Conservation (phyloP, 2,797 vertebrate genomes). For the Tokudaia tokunoshimensis region DNA sequence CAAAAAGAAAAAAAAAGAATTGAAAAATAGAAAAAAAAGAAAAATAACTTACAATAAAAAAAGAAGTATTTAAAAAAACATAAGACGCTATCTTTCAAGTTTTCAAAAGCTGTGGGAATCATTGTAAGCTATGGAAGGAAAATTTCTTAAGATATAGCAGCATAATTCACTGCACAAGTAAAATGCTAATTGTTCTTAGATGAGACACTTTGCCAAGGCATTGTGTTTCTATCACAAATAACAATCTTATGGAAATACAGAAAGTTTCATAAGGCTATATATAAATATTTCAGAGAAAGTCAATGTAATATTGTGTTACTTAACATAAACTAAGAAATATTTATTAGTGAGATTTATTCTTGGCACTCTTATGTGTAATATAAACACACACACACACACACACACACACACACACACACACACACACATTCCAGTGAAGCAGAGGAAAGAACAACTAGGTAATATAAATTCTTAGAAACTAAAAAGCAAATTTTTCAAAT, state of each 20-base stretch:
- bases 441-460: neutral
- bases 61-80: neutral
- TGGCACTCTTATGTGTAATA: neutral
- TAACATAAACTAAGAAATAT: conserved; percentile 16
- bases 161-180: conserved; percentile 2
- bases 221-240: conserved; percentile 31
- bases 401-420: neutral
- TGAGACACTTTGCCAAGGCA: neutral
- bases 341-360: neutral
- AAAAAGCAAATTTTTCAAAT: conserved; percentile 32
- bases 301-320: neutral
- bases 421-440: neutral
- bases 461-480: conserved; percentile 43
- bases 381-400: neutral
- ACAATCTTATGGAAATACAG: conserved; percentile 30
- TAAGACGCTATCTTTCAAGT: conserved; percentile 24
- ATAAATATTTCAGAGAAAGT: neutral
- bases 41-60: no score
- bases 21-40: no score
- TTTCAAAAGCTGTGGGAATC: neutral
- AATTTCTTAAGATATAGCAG: conserved; percentile 32
- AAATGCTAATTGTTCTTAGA: conserved; percentile 19
- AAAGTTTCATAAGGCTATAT: neutral
- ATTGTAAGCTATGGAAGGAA: neutral
- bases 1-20: no score